These are phyloP conservation scores for Mechanitis mazaeus DNA, from an alignment of 2,888 invertebrate species.

Conservation along the genomic window DNA sequence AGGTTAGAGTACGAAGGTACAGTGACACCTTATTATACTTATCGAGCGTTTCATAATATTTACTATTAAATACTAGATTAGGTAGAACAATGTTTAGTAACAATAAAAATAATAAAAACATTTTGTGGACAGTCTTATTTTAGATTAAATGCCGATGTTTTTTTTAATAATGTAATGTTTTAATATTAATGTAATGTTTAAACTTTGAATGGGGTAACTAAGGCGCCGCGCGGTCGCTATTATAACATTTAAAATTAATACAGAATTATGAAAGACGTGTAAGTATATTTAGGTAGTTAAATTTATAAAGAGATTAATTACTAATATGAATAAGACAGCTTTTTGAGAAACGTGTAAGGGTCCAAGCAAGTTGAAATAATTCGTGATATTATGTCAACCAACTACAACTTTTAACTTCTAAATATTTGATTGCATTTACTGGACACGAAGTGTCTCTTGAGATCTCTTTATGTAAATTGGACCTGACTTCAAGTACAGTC, in stretches of 20 bases:
- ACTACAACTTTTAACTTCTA: constrained; percentile 22
- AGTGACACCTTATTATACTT: background rate
- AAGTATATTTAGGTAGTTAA: constrained; percentile 70
- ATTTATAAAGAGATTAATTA: constrained; percentile 69
- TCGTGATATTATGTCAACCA: constrained; percentile 5
- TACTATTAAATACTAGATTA: constrained; percentile 2
- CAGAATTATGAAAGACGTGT: constrained; percentile 57
- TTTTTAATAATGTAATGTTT: constrained; percentile 7
- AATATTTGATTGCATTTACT: constrained; percentile 18
- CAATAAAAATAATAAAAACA: background rate
- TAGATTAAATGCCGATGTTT: background rate
- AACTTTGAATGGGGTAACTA: constrained; percentile 29
- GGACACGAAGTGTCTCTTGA: constrained; percentile 12
- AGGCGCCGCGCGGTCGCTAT: constrained; percentile 60
- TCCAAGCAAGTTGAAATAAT: constrained; percentile 47
- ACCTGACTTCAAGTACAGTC: constrained; percentile 19
- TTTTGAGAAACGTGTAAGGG: constrained; percentile 72
- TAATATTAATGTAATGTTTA: constrained; percentile 9
- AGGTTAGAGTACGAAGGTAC: background rate
- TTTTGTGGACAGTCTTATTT: background rate
- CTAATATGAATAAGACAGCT: constrained; percentile 63
- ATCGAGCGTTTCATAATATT: constrained; percentile 1
- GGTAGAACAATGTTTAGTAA: constrained; percentile 5
- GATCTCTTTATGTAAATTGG: constrained; percentile 19
- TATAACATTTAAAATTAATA: constrained; percentile 55